Conservation (phyloP, 2,888 invertebrate species). For the Lomographa bimaculata region DNA sequence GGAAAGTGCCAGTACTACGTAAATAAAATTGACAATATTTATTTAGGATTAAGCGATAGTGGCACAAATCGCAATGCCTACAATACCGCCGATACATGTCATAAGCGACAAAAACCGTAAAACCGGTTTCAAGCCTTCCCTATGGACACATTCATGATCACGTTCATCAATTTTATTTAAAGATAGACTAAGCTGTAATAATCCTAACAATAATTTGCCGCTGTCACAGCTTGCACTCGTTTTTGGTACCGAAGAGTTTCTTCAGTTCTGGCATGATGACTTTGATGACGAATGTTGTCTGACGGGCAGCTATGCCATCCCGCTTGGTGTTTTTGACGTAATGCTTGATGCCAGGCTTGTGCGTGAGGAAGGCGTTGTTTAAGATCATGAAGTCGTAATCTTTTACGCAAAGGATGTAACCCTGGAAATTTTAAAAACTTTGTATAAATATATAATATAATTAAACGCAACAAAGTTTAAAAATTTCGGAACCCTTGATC, state of each 20-base stretch:
- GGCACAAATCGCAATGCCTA: no score
- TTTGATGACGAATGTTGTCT: constrained; percentile 89
- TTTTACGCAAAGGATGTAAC: constrained; percentile 94
- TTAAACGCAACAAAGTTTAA: no score
- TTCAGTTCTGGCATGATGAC: constrained; percentile 93
- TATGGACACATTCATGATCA: no score
- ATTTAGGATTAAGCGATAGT: no score
- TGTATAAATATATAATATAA: no score
- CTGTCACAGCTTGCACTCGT: constrained; percentile 90
- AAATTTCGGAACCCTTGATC: no score
- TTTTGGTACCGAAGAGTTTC: constrained; percentile 91
- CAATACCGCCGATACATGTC: no score
- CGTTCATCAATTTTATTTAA: no score
- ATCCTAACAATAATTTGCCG: constrained; percentile 18
- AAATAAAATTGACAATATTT: no score
- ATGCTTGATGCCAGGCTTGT: constrained; percentile 95
- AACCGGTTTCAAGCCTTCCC: no score
- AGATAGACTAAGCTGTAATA: constrained; percentile 12
- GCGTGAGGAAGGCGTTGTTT: constrained; percentile 96
- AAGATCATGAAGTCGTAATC: constrained; percentile 96
- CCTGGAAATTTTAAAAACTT: constrained; percentile 83
- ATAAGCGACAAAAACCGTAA: no score
- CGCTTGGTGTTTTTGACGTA: constrained; percentile 91
- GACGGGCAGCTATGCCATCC: constrained; percentile 89
- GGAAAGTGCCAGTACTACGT: no score